Evolutionary conservation across 2,888 invertebrate genomes (phyloP).

Genomic region (Omphaloscelis lunosa): DNA sequence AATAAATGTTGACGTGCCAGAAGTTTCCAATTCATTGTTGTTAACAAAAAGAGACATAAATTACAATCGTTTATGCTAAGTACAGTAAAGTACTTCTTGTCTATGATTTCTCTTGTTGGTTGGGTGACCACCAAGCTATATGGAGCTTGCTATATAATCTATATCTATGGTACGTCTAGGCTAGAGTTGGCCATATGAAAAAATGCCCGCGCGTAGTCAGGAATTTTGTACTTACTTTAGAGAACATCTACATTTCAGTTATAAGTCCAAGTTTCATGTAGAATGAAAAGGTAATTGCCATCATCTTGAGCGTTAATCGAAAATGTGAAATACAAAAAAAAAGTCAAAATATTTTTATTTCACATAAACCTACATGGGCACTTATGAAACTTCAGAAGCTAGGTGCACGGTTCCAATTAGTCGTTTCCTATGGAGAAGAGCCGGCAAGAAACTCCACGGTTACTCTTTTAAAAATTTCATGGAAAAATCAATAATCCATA

Average conservation of each 20-base stretch:
- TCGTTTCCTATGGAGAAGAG: too few species aligned
- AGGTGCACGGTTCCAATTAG: too few species aligned
- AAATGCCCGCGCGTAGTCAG: neutral
- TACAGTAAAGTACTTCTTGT: neutral
- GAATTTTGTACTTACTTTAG: neutral
- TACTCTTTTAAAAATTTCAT: too few species aligned
- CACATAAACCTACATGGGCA: too few species aligned
- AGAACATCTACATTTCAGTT: neutral
- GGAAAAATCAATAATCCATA: too few species aligned
- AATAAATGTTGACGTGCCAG: neutral
- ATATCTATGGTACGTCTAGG: neutral
- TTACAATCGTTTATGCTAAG: conserved; percentile 4
- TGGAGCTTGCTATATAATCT: neutral
- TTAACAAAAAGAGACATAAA: neutral
- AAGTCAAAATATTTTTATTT: too few species aligned
- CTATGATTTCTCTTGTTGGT: neutral
- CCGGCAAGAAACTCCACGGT: too few species aligned
- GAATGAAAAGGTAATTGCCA: neutral
- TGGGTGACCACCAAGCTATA: neutral
- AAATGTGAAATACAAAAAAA: too few species aligned
- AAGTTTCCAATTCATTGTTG: conserved; percentile 1
- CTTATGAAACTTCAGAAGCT: too few species aligned
- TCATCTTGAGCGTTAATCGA: too few species aligned
- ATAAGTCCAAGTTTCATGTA: neutral
- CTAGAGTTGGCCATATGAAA: neutral